Percentiles rank a stretch among this genome's conserved stretches.
Evolutionary conservation across 2,113 vertebrate genomes (phyloP).

Genomic region (Girardinichthys multiradiatus): DNA sequence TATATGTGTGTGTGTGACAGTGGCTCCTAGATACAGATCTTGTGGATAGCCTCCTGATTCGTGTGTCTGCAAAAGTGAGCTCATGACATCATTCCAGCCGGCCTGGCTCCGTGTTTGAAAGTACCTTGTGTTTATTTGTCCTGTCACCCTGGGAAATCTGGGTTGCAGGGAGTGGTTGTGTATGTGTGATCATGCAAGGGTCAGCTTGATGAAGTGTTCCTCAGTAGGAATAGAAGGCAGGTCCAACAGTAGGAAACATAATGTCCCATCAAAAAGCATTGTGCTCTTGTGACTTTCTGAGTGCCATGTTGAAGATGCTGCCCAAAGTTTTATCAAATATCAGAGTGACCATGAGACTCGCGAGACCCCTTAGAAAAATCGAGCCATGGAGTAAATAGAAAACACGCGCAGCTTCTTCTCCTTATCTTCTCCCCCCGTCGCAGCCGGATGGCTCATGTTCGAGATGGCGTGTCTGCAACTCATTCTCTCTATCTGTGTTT

Average conservation of each 20-base stretch:
- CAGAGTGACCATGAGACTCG: slow-evolving; percentile 29
- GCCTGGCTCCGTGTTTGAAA: slow-evolving; percentile 53
- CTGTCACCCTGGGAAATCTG: slow-evolving; percentile 70
- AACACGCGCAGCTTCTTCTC: slow-evolving; percentile 36
- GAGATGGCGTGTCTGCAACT: slow-evolving; percentile 72
- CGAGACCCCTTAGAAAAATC: slow-evolving; percentile 38
- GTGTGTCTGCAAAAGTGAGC: slow-evolving; percentile 48
- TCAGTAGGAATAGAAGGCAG: slow-evolving; percentile 44
- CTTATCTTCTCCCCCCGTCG: slow-evolving; percentile 47
- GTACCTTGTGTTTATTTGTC: slow-evolving; percentile 69
- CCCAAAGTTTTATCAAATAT: slow-evolving; percentile 23
- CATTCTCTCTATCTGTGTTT: slow-evolving; percentile 71
- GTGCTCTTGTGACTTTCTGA: slow-evolving; percentile 5
- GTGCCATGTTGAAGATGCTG: slow-evolving; percentile 19
- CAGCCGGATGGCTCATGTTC: slow-evolving; percentile 66
- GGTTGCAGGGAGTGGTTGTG: slow-evolving; percentile 32
- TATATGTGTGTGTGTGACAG: slow-evolving; percentile 9
- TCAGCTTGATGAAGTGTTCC: slow-evolving; percentile 65
- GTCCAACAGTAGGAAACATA: slow-evolving; percentile 30
- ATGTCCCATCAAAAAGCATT: slow-evolving; percentile 30
- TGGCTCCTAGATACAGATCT: slow-evolving; percentile 32
- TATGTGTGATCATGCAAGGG: slow-evolving; percentile 36
- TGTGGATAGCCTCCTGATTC: slow-evolving; percentile 38
- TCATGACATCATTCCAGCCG: slow-evolving; percentile 65
- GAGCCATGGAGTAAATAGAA: slow-evolving; percentile 29